phyloP scores from a whole-genome alignment of 2,113 vertebrate species.

The Pachypanchax playfairii region DNA sequence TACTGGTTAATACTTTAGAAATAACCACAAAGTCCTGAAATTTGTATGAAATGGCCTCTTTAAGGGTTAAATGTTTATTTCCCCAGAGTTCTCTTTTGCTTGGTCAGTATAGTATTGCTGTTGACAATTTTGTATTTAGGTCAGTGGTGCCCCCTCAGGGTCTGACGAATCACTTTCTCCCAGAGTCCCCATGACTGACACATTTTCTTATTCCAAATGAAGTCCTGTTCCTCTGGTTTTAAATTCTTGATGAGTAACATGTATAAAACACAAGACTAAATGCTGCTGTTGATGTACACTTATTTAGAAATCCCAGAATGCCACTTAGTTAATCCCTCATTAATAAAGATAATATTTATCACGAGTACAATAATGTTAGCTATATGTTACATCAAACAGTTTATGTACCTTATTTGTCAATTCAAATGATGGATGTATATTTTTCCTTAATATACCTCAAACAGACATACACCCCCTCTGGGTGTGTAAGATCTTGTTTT shows the following conservation, averaged over 20 bases:
- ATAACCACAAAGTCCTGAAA: no score
- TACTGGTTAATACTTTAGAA: no score
- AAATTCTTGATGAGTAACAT: slow-evolving; percentile 77
- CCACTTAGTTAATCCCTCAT: slow-evolving; percentile 25
- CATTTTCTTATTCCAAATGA: slow-evolving; percentile 74
- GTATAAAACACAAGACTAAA: slow-evolving; percentile 70
- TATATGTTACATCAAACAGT: neutral
- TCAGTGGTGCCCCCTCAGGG: slow-evolving; percentile 79
- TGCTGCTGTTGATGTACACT: slow-evolving; percentile 48
- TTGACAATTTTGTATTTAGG: slow-evolving; percentile 82
- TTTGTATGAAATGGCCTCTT: no score
- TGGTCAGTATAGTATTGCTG: slow-evolving; percentile 69
- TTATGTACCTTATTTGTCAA: neutral
- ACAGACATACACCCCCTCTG: slow-evolving; percentile 41
- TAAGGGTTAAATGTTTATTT: slow-evolving; percentile 57
- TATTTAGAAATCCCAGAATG: slow-evolving; percentile 39
- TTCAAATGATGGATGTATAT: slow-evolving; percentile 11
- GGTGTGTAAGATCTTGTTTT: slow-evolving; percentile 51
- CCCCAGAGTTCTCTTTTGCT: slow-evolving; percentile 46
- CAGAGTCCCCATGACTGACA: slow-evolving; percentile 78
- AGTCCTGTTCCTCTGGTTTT: slow-evolving; percentile 74
- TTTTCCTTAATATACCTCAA: slow-evolving; percentile 9
- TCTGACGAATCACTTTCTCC: slow-evolving; percentile 78
- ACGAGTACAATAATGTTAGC: neutral
- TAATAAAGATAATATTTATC: slow-evolving; percentile 1